Base-by-base conservation (phyloP, 2,888 invertebrate genomes). In the Caenorhabditis wallacei region DNA sequence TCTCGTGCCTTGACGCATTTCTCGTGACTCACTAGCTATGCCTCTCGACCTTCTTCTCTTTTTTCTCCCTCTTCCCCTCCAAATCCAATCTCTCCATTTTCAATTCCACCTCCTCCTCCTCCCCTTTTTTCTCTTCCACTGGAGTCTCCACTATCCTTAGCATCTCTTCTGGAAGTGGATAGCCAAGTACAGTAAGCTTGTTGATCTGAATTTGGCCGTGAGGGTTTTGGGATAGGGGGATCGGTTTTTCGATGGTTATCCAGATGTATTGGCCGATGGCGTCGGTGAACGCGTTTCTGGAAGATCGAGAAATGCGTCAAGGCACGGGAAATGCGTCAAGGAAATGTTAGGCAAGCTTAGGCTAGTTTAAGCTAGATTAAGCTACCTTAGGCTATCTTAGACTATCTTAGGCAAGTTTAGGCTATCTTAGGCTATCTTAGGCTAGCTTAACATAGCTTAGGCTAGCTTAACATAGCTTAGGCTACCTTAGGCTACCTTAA, bases 241-340 rank as follows among this genome's bases (percentile, higher is more conserved):
- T 51, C n/a, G 89, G 87, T 16, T 79, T 82, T n/a, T 88, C 84
- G 11, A 90, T 59, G 2, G 87, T 82, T 0, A 90, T 72, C 89
- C 89, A 90, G 18, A 90, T 61, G 70, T 87, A 90, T 54, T 90
- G 88, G 1, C 88, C 87, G n/a, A 88, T 72, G 11, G 84, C 82
- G 57, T 90, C 89, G 24, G 89, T 85, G 79, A 85, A 90, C 4
- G 86, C 85, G 8, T 82, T 82, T 69, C 87, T 88, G 43, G 51
- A 81, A 54, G n/a, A 13, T 48, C 7, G 46, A 7, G 30, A 30
- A 30, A 30, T 30, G 30, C 30, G 30, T 30, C 30, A 30, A 30
- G 30, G 30, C 30, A 30, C 30, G 4, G 30, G 30, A 30, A 30
- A 30, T 5, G 30, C 30, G 30, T n/a, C 30, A 30, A 30, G 30